Percentiles rank a stretch among this genome's conserved stretches.
Conservation (phyloP, 2,113 vertebrate species). For the Dasyornis broadbenti region DNA sequence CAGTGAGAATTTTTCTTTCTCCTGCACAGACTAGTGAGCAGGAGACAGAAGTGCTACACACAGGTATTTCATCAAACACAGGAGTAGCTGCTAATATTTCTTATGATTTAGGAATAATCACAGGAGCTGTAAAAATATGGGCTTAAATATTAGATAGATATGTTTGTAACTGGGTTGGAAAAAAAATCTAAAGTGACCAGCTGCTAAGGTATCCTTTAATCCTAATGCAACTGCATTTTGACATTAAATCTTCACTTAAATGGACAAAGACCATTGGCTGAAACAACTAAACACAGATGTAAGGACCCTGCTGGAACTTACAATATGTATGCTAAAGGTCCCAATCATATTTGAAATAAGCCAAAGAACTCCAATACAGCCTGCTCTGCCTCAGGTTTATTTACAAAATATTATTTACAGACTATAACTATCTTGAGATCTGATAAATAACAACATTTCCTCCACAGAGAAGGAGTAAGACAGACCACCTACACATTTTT, state of each 20-base stretch:
- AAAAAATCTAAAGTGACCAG: background rate
- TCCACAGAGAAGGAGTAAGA: slow-evolving; percentile 58
- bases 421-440: background rate
- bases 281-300: background rate
- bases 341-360: background rate
- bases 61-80: background rate
- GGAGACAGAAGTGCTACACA: background rate
- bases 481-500: slow-evolving; percentile 21
- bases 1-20: background rate
- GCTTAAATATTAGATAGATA: background rate
- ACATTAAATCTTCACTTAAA: background rate
- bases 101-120: background rate
- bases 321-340: background rate
- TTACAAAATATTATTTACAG: slow-evolving; percentile 68
- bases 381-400: slow-evolving; percentile 54
- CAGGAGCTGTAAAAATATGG: background rate
- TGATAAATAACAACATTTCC: slow-evolving; percentile 56
- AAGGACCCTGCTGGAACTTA: background rate
- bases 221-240: background rate
- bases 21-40: background rate
- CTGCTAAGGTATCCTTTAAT: background rate
- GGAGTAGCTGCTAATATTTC: background rate
- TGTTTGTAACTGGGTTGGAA: background rate
- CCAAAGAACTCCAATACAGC: background rate
- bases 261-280: background rate